phyloP scores from a whole-genome alignment of 2,113 vertebrate genomes.

The Mormoops blainvillei region DNA sequence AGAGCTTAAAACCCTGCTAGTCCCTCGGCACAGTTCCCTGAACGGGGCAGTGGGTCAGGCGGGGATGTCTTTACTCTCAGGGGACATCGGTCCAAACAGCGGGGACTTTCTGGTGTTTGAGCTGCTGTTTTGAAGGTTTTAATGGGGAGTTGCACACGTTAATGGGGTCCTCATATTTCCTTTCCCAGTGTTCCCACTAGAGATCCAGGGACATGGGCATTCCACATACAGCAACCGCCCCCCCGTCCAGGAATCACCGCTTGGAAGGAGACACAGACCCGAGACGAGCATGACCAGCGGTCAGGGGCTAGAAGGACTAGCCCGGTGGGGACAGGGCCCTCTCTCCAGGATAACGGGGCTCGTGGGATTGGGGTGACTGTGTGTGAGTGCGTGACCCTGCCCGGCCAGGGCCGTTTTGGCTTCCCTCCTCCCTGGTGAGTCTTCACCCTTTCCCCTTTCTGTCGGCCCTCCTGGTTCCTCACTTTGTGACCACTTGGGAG shows the following conservation, averaged over 20 bases:
- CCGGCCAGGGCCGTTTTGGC: not conserved
- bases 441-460: not conserved
- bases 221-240: not conserved
- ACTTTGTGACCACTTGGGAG: not conserved
- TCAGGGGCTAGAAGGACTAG: not conserved
- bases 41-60: not conserved
- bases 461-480: not conserved
- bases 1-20: not conserved
- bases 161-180: not conserved
- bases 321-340: not conserved
- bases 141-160: not conserved
- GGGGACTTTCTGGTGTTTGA: not conserved
- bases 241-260: not conserved
- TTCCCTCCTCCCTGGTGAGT: not conserved
- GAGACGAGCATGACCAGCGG: no score
- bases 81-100: not conserved
- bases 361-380: fast-evolving
- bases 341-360: not conserved
- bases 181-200: no score
- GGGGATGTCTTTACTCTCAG: not conserved
- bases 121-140: not conserved
- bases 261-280: not conserved
- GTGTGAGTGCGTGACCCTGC: not conserved
- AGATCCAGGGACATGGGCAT: not conserved
- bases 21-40: no score